Evolutionary conservation across 2,113 vertebrate genomes (phyloP).

Genomic region (Saimiri boliviensis): DNA sequence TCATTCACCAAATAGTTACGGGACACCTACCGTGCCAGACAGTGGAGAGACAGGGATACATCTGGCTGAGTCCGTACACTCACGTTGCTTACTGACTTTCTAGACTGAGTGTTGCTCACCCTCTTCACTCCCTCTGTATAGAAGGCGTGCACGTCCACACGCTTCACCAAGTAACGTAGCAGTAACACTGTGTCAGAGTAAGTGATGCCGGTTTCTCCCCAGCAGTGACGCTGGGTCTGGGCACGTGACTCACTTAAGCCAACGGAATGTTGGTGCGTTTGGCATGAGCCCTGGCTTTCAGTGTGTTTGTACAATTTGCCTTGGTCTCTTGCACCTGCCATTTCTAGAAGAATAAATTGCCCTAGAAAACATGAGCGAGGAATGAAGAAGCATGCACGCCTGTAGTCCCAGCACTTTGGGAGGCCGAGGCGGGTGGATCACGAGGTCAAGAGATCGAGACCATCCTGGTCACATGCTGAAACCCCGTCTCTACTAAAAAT

Average conservation of each 20-base stretch:
- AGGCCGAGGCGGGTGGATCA: no score
- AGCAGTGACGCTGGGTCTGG: neutral
- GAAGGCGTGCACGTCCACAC: neutral
- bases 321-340: neutral
- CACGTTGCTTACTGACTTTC: neutral
- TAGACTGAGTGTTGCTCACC: neutral
- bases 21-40: no score
- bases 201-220: neutral
- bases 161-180: neutral
- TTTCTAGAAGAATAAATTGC: neutral
- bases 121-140: neutral
- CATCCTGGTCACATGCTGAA: no score
- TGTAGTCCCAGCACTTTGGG: no score
- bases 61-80: neutral
- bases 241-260: neutral
- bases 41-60: neutral
- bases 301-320: neutral
- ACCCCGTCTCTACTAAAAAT: no score
- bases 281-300: neutral
- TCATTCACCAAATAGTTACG: neutral
- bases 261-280: neutral
- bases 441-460: no score
- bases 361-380: neutral
- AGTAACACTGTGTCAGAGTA: neutral
- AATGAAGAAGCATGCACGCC: neutral